A percentile compares a stretch with the other conserved stretches of the same genome.
Evolutionary conservation across 1,140 invertebrate species (phyloP).

Genomic region (Drosophila nikananu): DNA sequence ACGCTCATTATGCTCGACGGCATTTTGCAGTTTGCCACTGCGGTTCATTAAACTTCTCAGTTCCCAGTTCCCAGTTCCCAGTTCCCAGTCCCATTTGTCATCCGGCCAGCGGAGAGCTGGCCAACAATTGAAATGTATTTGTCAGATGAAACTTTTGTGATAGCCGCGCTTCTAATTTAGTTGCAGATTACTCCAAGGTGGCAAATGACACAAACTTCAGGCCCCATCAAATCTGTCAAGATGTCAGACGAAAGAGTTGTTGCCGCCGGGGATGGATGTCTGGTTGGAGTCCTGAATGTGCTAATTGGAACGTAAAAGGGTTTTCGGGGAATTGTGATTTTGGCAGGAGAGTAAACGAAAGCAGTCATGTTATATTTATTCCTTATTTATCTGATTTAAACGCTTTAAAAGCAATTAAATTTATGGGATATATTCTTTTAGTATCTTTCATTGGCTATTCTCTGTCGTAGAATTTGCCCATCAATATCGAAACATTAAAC

Average conservation of each 20-base stretch:
- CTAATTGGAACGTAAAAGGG: constrained; percentile 46
- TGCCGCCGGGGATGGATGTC: constrained; percentile 16
- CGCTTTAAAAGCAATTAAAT: constrained; percentile 11
- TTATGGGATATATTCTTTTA: constrained; percentile 9
- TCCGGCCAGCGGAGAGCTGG: not conserved
- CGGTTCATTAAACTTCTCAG: constrained; percentile 80
- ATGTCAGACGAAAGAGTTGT: constrained; percentile 50
- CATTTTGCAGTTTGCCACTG: constrained; percentile 69
- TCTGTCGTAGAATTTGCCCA: too few species aligned
- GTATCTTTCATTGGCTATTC: not conserved
- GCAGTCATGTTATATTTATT: not conserved
- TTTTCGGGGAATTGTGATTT: constrained; percentile 21
- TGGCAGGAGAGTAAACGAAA: not conserved
- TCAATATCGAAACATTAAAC: too few species aligned
- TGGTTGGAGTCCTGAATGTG: constrained; percentile 19
- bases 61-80: constrained; percentile 47
- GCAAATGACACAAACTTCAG: constrained; percentile 48
- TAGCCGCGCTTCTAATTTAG: constrained; percentile 45
- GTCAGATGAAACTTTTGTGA: constrained; percentile 77
- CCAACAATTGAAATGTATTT: constrained; percentile 79
- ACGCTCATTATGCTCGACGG: constrained; percentile 58
- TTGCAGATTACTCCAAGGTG: constrained; percentile 55
- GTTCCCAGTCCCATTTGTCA: constrained; percentile 69
- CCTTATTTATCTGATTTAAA: constrained; percentile 2
- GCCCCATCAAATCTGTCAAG: constrained; percentile 52